These are phyloP conservation scores for Plemyria rubiginata DNA, from an alignment of 2,888 invertebrate species.

Conservation along the genomic window DNA sequence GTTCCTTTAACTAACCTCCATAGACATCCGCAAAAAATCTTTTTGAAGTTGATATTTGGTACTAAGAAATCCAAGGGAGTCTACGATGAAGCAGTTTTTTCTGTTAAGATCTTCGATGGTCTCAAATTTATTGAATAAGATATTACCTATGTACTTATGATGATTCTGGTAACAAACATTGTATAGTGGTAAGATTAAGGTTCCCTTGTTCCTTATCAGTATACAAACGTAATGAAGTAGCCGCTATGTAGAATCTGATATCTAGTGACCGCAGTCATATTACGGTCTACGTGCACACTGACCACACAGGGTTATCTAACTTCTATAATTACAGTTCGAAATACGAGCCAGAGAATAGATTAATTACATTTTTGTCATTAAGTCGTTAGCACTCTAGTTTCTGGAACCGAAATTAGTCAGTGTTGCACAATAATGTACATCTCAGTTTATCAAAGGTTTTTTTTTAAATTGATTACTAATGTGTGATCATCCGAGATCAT, in stretches of 20 bases:
- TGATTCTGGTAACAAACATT: neutral
- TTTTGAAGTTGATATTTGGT: too few relatives aligned
- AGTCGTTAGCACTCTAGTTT: neutral
- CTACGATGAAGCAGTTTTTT: too few relatives aligned
- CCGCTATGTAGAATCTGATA: conserved; percentile 50
- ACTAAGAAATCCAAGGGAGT: too few relatives aligned
- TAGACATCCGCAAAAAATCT: too few relatives aligned
- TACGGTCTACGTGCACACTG: conserved; percentile 36
- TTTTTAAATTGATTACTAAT: neutral
- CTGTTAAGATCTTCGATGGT: neutral
- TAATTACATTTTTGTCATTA: neutral
- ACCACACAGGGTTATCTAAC: conserved; percentile 38
- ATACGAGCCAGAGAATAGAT: conserved; percentile 11
- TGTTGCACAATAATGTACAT: neutral
- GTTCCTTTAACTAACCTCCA: too few relatives aligned
- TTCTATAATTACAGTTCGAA: conserved; percentile 30
- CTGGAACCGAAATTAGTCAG: neutral
- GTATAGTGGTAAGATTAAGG: conserved; percentile 12
- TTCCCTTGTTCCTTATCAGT: conserved; percentile 30
- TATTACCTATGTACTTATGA: too few relatives aligned
- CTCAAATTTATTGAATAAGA: neutral
- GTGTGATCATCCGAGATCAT: neutral
- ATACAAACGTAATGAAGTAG: conserved; percentile 33
- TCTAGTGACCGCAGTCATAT: conserved; percentile 51
- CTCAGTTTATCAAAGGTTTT: neutral